These are phyloP conservation scores for Sipha maydis DNA, from an alignment of 2,888 invertebrate species.

Conservation along the genomic window DNA sequence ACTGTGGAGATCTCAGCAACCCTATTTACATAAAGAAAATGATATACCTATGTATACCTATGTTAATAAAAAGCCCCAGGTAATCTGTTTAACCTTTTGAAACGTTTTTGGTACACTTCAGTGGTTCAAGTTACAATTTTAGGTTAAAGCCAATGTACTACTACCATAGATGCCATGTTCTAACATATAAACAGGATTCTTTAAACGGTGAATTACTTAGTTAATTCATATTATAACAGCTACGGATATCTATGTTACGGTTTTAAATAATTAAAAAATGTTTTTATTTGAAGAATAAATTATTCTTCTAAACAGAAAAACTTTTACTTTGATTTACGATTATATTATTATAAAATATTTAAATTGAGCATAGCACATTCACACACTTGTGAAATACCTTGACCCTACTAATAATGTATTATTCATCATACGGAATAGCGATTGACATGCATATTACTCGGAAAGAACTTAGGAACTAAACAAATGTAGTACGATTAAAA, in stretches of 20 bases:
- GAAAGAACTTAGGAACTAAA: not conserved
- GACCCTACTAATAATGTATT: not conserved
- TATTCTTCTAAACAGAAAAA: not conserved
- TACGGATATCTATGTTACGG: not conserved
- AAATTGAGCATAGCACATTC: not conserved
- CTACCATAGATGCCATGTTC: not conserved
- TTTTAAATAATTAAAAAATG: not conserved
- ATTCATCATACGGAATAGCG: not conserved
- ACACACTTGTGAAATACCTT: not conserved
- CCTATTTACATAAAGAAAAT: not conserved
- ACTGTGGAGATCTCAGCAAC: not conserved
- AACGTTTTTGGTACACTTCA: constrained; percentile 13
- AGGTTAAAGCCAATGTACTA: not conserved
- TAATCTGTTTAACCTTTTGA: constrained; percentile 36
- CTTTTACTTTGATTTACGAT: not conserved
- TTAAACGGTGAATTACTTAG: too few species aligned
- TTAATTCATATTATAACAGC: too few species aligned
- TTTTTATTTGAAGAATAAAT: not conserved
- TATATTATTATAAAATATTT: not conserved
- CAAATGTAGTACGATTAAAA: not conserved
- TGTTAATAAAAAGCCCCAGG: constrained; percentile 2
- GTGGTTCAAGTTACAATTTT: not conserved
- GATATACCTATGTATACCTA: not conserved
- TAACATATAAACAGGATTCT: not conserved
- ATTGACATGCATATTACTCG: not conserved